Base-by-base conservation (phyloP, 2,888 invertebrate species). In the Drosophila prostipennis region DNA sequence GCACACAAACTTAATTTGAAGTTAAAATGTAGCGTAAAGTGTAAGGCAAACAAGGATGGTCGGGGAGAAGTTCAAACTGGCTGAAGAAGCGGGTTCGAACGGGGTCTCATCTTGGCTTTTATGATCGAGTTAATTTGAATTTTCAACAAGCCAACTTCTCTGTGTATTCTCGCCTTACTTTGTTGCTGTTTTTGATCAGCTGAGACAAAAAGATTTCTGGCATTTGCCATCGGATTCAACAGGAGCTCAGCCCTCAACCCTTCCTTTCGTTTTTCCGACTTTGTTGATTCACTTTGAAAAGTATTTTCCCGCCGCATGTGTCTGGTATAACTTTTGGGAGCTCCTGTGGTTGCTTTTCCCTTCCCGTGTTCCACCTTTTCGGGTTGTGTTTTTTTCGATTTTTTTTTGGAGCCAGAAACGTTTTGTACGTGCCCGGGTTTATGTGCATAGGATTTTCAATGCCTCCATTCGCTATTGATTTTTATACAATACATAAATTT, bases 391-490 rank as follows among this genome's bases (percentile, higher is more conserved):
- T 29, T 29, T 29, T 29, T 29, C 7, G 7, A 19, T 19, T 59
- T 36, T 58, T 63, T 59, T 60, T 75, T 46, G 69, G 64, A 64
- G 75, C 78, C 72, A 72, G 45, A 63, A 84, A 87, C 87, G 81
- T 80, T 89, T 76, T 72, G 87, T 89, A 84, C 84, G 84, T 84
- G 84, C 84, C 70, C 52, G 67, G 73, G 77, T 55, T 81, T 84
- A 84, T 84, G 84, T 84, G 84, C 86, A 84, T 84, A 76, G 84
- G 84, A 84, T 84, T 82, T 82, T 86, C 86, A 86, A 82, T 87
- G 83, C 78, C 60, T 76, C 73, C 51, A 13, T 29, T 64, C 53
- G 74, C 88, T 84, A 84, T 84, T 84, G 84, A 84, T 84, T 84
- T 84, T 84, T 79, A 81, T 87, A 89, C 87, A 80, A 88, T 74